Evolutionary conservation across 2,888 invertebrate species (phyloP), one percentile per base, ranked within the genome.

Genomic region (Gandaritis pyraliata): DNA sequence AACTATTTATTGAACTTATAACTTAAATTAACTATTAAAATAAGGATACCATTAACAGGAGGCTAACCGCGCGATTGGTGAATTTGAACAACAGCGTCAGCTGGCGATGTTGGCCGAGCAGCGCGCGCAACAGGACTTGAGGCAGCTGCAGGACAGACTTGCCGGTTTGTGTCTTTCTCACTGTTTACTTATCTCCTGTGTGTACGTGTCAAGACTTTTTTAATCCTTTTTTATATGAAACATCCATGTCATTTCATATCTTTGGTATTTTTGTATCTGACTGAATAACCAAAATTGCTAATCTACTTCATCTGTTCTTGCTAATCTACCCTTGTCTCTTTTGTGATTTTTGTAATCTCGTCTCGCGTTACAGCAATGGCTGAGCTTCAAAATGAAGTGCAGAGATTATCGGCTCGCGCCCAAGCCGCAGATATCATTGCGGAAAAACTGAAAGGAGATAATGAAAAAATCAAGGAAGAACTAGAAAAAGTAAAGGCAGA

Each of bases 71-170:
- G 85, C 86, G 6, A 90, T 84, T 73, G 81, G 80, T 36, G 94
- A 94, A 56, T 72, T 94, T 64, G 94, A 94, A 69, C 93, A 92
- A 70, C 92, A 93, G 70, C 78, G 83, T 30, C 83, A 86, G 67
- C 75, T 77, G 66, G 83, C 87, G 47, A 83, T 90, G 50, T 94
- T 93, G 64, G 78, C 89, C 80, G 74, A 87, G 57, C 83, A 86
- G 65, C 76, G 77, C 47, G 93, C 93, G 69, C 93, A 94, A 73
- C 93, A 94, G 66, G 94, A 94, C 51, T 78, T 94, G 49, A 93
- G 94, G 16, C 90, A 80, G 55, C 70, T 76, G 41, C 89, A 89
- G 78, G 88, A 88, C 0, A 73, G 82, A 29, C 78, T 86, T 18
- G 72, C 71, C 11, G 85, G 88, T 88, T 15, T 53, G 58, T 64